phyloP scores from a whole-genome alignment of 2,113 vertebrate genomes.

The Emydura subglobosa region DNA sequence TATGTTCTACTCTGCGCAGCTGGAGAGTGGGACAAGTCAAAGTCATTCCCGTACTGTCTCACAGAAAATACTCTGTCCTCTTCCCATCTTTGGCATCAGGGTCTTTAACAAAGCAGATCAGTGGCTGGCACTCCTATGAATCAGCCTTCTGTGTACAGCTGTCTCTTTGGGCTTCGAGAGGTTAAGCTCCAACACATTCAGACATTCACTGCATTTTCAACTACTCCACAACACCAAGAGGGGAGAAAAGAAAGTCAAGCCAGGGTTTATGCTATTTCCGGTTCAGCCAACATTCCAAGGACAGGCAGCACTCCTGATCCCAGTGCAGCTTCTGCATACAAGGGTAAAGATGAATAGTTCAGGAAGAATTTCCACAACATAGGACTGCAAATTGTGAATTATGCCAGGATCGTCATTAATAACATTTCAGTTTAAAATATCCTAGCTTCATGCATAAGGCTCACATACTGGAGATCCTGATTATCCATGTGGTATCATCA shows the following conservation, averaged over 20 bases:
- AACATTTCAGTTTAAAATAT: fast-evolving
- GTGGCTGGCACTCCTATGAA: background rate
- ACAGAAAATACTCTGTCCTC: conserved; percentile 58
- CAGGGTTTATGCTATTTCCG: background rate
- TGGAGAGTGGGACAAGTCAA: conserved; percentile 1
- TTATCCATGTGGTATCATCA: background rate
- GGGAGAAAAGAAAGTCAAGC: background rate
- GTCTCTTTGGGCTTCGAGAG: background rate
- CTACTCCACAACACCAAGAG: fast-evolving
- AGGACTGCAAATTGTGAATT: fast-evolving
- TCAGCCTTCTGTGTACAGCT: conserved; percentile 65
- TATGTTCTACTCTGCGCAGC: conserved; percentile 23
- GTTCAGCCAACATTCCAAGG: background rate
- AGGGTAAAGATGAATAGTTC: background rate
- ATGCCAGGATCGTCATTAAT: background rate
- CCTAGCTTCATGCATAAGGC: background rate
- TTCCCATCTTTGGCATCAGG: background rate
- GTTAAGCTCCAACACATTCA: background rate
- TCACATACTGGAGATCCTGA: background rate
- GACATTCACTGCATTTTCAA: background rate
- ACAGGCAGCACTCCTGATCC: background rate
- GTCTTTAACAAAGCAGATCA: background rate
- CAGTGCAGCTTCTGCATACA: fast-evolving
- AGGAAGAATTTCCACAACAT: background rate
- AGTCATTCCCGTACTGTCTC: conserved; percentile 16